Evolutionary conservation across 2,888 invertebrate genomes (phyloP), one percentile per base, ranked within the genome.

Genomic region (Melanophora roralis): DNA sequence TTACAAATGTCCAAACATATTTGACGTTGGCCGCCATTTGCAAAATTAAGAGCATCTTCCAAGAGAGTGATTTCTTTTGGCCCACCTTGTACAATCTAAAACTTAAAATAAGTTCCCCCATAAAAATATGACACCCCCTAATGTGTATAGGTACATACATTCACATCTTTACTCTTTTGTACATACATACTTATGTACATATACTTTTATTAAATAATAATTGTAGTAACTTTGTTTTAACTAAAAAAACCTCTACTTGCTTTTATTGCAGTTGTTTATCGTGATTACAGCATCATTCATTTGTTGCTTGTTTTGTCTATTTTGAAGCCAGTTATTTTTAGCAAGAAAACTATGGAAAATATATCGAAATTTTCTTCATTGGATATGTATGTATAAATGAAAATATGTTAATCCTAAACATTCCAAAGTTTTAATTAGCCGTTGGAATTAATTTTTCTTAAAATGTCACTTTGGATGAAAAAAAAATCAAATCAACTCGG

Each of bases 291-390:
- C 74, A 74, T 74, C 67, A 65, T 21, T 34, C 38, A 55, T 55
- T 40, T 68, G 21, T 14, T 72, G 47, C 62, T 40, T 16, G 43
- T 14, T 68, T 60, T 45, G 32, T 47, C 14, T 78, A 27, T 43
- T 9, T 57, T 59, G 5, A 59, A 32, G 27, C 5, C 57, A 21
- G 43, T 19, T 67, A 43, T 43, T 27, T 27, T 27, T 27, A 27
- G 6, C 27, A 12, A 67, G 21, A 55, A 55, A 59, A 47, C 7
- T 11, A 16, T 43, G n/a, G 27, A 43, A 62, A 14, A 16, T 40
- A n/a, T 36, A 62, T 72, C 60, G 32, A 68, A 57, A 47, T 8
- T 71, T 57, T 78, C n/a, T 51, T 47, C 38, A 49, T 80, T 80
- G n/a, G n/a, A n/a, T n/a, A n/a, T n/a, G n/a, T n/a, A n/a, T n/a